Evolutionary conservation across 1,140 invertebrate species (phyloP), one percentile per base, ranked within the genome.

Genomic region (Acromyrmex heyeri): DNA sequence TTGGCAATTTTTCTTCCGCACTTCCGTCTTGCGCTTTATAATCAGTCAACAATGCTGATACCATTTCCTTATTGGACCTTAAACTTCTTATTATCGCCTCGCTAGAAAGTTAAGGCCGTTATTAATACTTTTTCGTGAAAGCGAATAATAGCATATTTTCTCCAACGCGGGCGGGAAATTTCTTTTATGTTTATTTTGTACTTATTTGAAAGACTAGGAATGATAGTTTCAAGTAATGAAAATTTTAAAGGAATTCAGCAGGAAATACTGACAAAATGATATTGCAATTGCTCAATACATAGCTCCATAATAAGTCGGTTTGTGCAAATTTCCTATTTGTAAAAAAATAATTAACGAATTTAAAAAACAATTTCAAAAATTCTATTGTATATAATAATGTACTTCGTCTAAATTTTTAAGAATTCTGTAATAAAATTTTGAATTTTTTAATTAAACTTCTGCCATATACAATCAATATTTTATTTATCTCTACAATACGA

Each of bases 11-110:
- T 21, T 91, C 88, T 2, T 88, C 89, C n/a, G 79, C 70, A 4
- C 86, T 88, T 16, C 88, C 90, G 18, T 94, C 93, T 72, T 95
- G 92, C 3, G 92, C 73, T 86, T 95, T 95, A 67, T 93, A 97
- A 91, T 98, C 97, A 8, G 97, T 96, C 50, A 98, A 94, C 55
- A 98, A 94, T 1, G 97, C 96, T 1, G 96, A 95, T 44, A 97
- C 96, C 62, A 97, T 96, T 48, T 96, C 96, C 90, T 97, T 96
- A 93, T 98, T 97, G 3, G 96, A 95, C 16, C 97, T 95, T 81
- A 98, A 97, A 59, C 97, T 97, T 88, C 96, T 96, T 81, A 97
- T 94, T 90, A 98, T 98, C n/a, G 97, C 97, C 65, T 97, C 97
- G 59, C 97, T 98, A 93, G 95, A 88, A 91, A 91, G 69, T 61